Evolutionary conservation across 1,140 invertebrate species (phyloP).

Genomic region (Bombus superbus): DNA sequence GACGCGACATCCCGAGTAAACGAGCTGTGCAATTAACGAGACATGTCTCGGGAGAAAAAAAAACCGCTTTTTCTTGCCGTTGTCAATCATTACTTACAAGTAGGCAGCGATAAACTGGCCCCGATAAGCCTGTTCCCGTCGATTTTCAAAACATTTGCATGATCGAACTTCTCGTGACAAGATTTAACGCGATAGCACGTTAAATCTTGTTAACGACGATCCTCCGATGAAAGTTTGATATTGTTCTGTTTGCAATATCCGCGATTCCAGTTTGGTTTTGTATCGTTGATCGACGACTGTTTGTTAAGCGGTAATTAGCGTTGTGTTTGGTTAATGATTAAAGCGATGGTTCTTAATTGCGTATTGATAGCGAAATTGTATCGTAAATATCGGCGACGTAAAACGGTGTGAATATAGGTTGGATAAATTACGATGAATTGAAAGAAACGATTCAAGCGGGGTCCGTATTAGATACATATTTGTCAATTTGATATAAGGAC

Average conservation of each 20-base stretch:
- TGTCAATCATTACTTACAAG: neutral
- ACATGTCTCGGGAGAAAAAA: neutral
- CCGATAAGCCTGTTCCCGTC: neutral
- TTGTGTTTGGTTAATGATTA: neutral
- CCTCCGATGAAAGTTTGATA: neutral
- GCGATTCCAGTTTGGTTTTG: neutral
- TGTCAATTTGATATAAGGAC: neutral
- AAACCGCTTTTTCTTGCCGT: neutral
- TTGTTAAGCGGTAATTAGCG: neutral
- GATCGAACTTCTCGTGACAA: neutral
- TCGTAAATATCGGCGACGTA: neutral
- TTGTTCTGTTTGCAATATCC: neutral
- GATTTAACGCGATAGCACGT: neutral
- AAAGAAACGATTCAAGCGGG: neutral
- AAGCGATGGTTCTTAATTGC: neutral
- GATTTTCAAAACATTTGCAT: neutral
- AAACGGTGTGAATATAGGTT: neutral
- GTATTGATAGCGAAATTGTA: neutral
- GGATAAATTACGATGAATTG: neutral
- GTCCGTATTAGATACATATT: neutral
- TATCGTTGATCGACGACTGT: neutral
- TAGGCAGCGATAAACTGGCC: neutral
- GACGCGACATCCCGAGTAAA: neutral
- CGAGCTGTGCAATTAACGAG: constrained; percentile 31
- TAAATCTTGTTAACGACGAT: neutral